These are phyloP conservation scores for Ranitomeya imitator DNA, from an alignment of 2,113 vertebrate genomes.

Conservation along the genomic window DNA sequence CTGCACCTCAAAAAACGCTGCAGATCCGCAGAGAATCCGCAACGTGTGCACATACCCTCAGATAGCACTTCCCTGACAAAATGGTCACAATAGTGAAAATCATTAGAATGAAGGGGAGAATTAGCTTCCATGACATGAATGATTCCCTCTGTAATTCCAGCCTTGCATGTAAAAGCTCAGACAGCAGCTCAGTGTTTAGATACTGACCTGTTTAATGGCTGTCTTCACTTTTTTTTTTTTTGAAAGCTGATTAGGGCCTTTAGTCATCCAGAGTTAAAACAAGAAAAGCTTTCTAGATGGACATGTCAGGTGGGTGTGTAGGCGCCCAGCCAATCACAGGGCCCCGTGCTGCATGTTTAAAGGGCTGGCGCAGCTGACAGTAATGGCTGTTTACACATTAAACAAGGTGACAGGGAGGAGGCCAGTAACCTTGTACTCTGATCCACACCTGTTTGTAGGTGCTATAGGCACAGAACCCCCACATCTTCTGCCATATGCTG, in stretches of 20 bases:
- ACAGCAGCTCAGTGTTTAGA: neutral
- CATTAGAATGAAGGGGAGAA: no score
- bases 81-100: no score
- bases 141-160: neutral
- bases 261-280: slow-evolving; percentile 16
- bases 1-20: no score
- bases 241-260: neutral
- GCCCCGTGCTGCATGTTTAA: slow-evolving; percentile 4
- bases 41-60: no score
- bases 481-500: neutral
- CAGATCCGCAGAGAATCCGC: no score
- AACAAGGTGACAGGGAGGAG: slow-evolving; percentile 57
- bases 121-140: no score
- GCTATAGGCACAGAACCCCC: neutral
- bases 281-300: slow-evolving; percentile 27
- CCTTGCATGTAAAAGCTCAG: neutral
- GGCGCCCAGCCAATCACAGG: slow-evolving; percentile 8
- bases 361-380: slow-evolving; percentile 50
- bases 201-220: neutral
- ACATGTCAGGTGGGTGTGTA: slow-evolving; percentile 33
- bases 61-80: no score
- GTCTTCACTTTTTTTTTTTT: neutral
- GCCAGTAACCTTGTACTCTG: slow-evolving; percentile 57
- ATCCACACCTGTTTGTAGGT: neutral
- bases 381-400: slow-evolving; percentile 53